A percentile compares a stretch with the other conserved stretches of the same genome.
Conservation (phyloP, 1,140 invertebrate genomes). For the Drosophila sucinea region DNA sequence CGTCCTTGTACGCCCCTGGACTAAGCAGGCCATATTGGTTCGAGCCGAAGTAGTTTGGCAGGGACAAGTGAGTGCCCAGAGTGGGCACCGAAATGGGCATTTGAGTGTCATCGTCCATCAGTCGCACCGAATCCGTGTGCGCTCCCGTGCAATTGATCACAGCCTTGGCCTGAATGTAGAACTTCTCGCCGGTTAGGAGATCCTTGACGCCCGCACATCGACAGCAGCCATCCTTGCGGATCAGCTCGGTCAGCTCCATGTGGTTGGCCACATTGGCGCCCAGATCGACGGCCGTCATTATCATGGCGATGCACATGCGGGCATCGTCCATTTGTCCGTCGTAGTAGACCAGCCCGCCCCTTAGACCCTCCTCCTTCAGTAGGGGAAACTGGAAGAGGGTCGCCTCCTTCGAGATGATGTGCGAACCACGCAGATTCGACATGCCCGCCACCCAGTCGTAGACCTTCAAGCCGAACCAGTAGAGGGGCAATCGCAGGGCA, state of each 20-base stretch:
- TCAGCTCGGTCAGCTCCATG: conserved; percentile 29
- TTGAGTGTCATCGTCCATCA: conserved; percentile 45
- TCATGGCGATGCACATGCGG: conserved; percentile 62
- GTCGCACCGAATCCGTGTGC: conserved; percentile 39
- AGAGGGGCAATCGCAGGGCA: conserved; percentile 33
- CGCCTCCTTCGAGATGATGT: conserved; percentile 33
- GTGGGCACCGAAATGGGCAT: conserved; percentile 37
- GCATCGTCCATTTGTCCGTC: conserved; percentile 63
- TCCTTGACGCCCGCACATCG: conserved; percentile 47
- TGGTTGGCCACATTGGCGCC: conserved; percentile 57
- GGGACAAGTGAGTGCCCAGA: conserved; percentile 36
- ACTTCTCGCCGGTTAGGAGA: conserved; percentile 5
- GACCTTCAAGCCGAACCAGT: conserved; percentile 59
- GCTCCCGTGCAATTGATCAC: conserved; percentile 65
- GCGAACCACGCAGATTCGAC: conserved; percentile 53
- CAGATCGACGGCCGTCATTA: conserved; percentile 47
- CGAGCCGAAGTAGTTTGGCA: conserved; percentile 62
- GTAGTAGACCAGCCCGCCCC: conserved; percentile 64
- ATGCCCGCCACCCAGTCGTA: conserved; percentile 59
- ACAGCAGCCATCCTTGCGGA: conserved; percentile 14
- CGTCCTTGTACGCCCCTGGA: conserved; percentile 7
- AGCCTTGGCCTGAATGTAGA: conserved; percentile 34
- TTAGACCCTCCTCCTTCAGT: conserved; percentile 35
- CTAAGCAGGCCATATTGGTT: conserved; percentile 47
- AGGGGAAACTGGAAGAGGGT: conserved; percentile 59